These are phyloP conservation scores for Akabosia matsudoensis DNA, from an alignment of 1,140 invertebrate species.

Conservation along the genomic window DNA sequence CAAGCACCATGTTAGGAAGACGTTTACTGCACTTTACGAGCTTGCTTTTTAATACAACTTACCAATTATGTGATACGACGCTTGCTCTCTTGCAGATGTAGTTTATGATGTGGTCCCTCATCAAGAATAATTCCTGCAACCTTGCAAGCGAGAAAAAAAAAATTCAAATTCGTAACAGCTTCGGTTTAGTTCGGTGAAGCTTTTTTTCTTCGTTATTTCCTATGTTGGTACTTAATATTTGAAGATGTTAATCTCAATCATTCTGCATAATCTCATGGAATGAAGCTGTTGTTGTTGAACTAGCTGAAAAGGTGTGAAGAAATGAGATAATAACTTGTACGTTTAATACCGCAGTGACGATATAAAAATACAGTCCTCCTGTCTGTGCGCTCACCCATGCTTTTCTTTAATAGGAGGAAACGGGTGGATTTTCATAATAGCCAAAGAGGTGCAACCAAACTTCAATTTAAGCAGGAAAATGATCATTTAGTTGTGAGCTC, in stretches of 20 bases:
- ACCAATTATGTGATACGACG: not conserved
- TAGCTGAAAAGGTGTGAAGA: not conserved
- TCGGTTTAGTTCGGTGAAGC: too few species aligned
- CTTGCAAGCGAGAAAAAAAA: too few species aligned
- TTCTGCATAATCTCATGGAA: not conserved
- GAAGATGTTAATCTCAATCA: not conserved
- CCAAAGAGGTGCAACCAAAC: too few species aligned
- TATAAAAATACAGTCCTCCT: too few species aligned
- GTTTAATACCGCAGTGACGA: not conserved
- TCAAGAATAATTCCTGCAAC: not conserved
- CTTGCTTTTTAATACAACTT: not conserved
- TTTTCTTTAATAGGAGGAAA: too few species aligned
- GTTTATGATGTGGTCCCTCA: constrained; percentile 2
- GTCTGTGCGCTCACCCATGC: too few species aligned
- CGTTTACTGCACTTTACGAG: constrained; percentile 6
- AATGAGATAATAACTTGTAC: not conserved
- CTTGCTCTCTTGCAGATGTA: not conserved
- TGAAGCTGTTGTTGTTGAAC: not conserved
- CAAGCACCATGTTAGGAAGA: not conserved
- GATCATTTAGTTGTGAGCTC: too few species aligned
- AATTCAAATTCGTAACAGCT: too few species aligned
- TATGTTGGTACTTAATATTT: too few species aligned
- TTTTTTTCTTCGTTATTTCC: too few species aligned
- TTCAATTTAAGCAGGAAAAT: too few species aligned
- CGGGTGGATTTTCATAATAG: too few species aligned